Evolutionary conservation across 2,888 invertebrate species (phyloP).

Genomic region (Drosophila mulleri): DNA sequence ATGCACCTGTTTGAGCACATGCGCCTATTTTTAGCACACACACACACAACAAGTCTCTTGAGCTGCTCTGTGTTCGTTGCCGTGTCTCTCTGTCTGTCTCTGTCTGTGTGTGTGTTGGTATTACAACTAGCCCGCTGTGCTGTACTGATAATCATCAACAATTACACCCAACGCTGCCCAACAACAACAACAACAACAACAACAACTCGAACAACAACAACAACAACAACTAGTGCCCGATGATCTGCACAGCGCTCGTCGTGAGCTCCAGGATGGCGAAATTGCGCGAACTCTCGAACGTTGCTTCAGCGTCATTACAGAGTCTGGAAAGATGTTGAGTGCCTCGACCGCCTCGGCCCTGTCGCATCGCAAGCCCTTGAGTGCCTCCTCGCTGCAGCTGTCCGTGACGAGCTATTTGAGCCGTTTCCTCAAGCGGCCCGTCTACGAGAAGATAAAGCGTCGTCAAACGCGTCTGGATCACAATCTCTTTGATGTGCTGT

Average conservation of each 20-base stretch:
- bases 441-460: conserved; percentile 91
- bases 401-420: conserved; percentile 88
- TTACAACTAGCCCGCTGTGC: conserved; percentile 46
- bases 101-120: conserved; percentile 35
- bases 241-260: conserved; percentile 90
- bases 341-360: conserved; percentile 80
- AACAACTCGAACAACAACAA: conserved; percentile 12
- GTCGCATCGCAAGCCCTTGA: conserved; percentile 85
- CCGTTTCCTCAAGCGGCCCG: conserved; percentile 90
- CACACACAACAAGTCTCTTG: conserved; percentile 27
- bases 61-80: conserved; percentile 35
- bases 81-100: conserved; percentile 28
- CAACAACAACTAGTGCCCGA: conserved; percentile 90
- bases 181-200: conserved; percentile 13
- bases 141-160: conserved; percentile 65
- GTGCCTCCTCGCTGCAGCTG: conserved; percentile 87
- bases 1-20: conserved; percentile 39
- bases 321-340: conserved; percentile 85
- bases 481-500: conserved; percentile 94
- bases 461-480: conserved; percentile 93
- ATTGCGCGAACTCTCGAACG: conserved; percentile 90
- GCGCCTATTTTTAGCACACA: conserved; percentile 49
- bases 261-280: conserved; percentile 89
- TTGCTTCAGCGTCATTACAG: conserved; percentile 90
- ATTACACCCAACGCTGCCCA: conserved; percentile 65